A percentile compares a stretch with the other conserved stretches of the same genome.
These are phyloP conservation scores for Tiliqua scincoides DNA, from an alignment of 2,113 vertebrate species.

Conservation along the genomic window DNA sequence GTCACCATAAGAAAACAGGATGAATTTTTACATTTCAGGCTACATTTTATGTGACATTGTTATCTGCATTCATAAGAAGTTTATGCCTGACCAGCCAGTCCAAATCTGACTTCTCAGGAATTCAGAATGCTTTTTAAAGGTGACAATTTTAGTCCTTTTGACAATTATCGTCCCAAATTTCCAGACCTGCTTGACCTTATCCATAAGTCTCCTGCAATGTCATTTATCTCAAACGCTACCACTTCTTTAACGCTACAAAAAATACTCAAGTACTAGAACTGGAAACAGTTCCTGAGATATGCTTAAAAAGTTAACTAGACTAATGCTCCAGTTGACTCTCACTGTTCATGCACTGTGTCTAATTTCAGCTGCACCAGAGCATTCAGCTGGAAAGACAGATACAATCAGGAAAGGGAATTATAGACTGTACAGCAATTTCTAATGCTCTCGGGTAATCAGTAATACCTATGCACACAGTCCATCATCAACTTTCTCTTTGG, in stretches of 20 bases:
- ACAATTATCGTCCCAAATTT: not conserved
- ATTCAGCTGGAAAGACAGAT: not conserved
- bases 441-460: not conserved
- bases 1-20: not conserved
- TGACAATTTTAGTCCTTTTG: too few species aligned
- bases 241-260: too few species aligned
- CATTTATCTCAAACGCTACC: not conserved
- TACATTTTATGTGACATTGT: not conserved
- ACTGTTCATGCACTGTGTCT: not conserved
- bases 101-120: not conserved
- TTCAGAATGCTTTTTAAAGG: not conserved
- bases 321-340: not conserved
- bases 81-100: too few species aligned
- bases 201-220: not conserved
- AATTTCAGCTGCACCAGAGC: too few species aligned
- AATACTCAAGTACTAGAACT: not conserved
- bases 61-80: accelerated
- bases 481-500: not conserved
- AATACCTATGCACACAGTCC: not conserved
- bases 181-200: not conserved
- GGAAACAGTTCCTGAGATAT: not conserved
- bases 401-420: not conserved
- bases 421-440: not conserved
- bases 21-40: not conserved
- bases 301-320: not conserved